Conservation (phyloP, 2,888 invertebrate genomes). For the Temnothorax rugatulus region DNA sequence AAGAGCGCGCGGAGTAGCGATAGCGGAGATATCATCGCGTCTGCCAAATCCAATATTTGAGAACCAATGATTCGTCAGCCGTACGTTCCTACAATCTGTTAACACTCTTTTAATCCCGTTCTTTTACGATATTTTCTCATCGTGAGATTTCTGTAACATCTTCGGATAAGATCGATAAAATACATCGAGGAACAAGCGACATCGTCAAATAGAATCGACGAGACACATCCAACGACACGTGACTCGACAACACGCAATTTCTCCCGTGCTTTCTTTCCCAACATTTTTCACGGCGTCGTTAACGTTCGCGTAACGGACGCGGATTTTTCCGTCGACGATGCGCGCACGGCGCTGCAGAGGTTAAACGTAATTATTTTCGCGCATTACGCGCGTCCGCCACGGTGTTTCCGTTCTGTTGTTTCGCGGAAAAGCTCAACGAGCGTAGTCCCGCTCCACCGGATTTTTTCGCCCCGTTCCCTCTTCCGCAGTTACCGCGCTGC, state of each 20-base stretch:
- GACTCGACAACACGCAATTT: not conserved
- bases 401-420: slow-evolving; percentile 76
- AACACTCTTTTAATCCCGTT: slow-evolving; percentile 10
- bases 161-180: not conserved
- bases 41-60: slow-evolving; percentile 52
- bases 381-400: slow-evolving; percentile 78
- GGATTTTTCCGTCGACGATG: slow-evolving; percentile 66
- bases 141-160: not conserved
- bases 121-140: not conserved
- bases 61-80: slow-evolving; percentile 41
- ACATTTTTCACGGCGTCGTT: slow-evolving; percentile 36
- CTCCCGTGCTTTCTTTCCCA: not conserved
- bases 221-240: not conserved
- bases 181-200: not conserved
- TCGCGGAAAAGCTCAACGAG: slow-evolving; percentile 75
- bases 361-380: slow-evolving; percentile 83
- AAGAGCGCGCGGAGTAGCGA: slow-evolving; percentile 46
- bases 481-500: not conserved
- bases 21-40: slow-evolving; percentile 33
- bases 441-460: slow-evolving; percentile 67
- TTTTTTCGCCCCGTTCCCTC: slow-evolving; percentile 54
- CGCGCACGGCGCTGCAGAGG: slow-evolving; percentile 58
- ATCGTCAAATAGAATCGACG: not conserved
- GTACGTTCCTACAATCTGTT: slow-evolving; percentile 24
- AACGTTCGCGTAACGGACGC: slow-evolving; percentile 61